These are phyloP conservation scores for Malurus splendens DNA, from an alignment of 2,797 vertebrate species.

Conservation along the genomic window DNA sequence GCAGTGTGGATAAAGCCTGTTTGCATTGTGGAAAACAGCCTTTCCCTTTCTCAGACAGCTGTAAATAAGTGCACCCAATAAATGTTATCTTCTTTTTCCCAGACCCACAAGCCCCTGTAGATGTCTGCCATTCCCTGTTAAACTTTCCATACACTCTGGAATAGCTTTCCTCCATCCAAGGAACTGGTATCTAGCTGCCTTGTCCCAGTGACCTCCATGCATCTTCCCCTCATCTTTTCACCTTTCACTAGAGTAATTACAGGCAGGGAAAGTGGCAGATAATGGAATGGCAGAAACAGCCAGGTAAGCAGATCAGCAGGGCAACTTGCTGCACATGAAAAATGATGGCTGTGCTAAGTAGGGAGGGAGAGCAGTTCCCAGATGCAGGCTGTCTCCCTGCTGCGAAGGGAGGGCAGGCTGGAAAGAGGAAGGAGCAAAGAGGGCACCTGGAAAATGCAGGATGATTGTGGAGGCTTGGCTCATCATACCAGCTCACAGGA, in stretches of 20 bases:
- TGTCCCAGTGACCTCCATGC: neutral
- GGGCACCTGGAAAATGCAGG: neutral
- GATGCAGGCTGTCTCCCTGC: neutral
- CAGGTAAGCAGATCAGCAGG: neutral
- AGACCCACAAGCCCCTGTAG: neutral
- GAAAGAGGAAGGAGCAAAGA: neutral
- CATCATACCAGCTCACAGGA: neutral
- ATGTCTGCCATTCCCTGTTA: neutral
- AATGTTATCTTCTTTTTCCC: neutral
- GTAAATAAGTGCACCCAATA: neutral
- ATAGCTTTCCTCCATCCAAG: neutral
- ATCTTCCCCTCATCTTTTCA: neutral
- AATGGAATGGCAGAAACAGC: neutral
- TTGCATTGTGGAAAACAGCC: neutral
- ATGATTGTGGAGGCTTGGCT: neutral
- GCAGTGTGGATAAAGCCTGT: neutral
- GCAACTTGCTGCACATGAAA: neutral
- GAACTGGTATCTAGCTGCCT: neutral
- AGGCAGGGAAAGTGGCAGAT: neutral
- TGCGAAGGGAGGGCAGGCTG: neutral
- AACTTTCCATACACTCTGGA: neutral
- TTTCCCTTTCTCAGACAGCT: neutral
- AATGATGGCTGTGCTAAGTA: neutral
- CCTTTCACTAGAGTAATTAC: neutral
- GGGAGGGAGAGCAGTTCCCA: neutral